Percentiles rank a stretch among this genome's conserved stretches.
Conservation (phyloP, 1,140 invertebrate genomes). For the Samia ricini region DNA sequence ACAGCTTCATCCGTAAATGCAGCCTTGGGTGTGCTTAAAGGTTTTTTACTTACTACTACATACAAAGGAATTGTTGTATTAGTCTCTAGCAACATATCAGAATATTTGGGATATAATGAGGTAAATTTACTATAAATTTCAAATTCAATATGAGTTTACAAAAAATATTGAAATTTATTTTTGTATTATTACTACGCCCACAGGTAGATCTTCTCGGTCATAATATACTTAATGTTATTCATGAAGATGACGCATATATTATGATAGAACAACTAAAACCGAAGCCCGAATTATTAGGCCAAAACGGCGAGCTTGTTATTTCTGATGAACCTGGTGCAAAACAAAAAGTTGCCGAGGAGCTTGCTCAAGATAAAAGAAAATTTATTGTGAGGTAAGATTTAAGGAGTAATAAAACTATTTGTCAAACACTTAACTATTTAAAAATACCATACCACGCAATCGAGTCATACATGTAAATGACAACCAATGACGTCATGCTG, state of each 20-base stretch:
- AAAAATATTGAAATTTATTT: background rate
- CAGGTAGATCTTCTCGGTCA: slow-evolving; percentile 92
- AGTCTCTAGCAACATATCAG: slow-evolving; percentile 89
- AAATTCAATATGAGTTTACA: no score
- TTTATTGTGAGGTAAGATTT: slow-evolving; percentile 73
- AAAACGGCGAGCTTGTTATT: slow-evolving; percentile 47
- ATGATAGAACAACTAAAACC: slow-evolving; percentile 83
- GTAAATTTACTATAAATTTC: slow-evolving; percentile 71
- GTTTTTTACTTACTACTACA: slow-evolving; percentile 89
- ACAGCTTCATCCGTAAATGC: slow-evolving; percentile 52
- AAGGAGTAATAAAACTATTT: background rate
- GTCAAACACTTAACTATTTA: no score
- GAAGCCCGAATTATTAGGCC: slow-evolving; percentile 54
- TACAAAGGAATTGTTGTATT: slow-evolving; percentile 92
- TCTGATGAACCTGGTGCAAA: slow-evolving; percentile 43
- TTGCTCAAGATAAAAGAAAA: slow-evolving; percentile 57
- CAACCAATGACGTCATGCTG: no score
- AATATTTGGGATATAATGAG: slow-evolving; percentile 90
- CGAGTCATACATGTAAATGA: no score
- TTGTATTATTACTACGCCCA: slow-evolving; percentile 32
- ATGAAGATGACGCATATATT: slow-evolving; percentile 86
- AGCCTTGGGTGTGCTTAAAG: slow-evolving; percentile 77
- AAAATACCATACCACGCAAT: no score
- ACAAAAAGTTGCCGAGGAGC: slow-evolving; percentile 33
- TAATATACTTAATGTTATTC: slow-evolving; percentile 87